Base-by-base conservation (phyloP, 1,140 invertebrate genomes). In the Plodia interpunctella region DNA sequence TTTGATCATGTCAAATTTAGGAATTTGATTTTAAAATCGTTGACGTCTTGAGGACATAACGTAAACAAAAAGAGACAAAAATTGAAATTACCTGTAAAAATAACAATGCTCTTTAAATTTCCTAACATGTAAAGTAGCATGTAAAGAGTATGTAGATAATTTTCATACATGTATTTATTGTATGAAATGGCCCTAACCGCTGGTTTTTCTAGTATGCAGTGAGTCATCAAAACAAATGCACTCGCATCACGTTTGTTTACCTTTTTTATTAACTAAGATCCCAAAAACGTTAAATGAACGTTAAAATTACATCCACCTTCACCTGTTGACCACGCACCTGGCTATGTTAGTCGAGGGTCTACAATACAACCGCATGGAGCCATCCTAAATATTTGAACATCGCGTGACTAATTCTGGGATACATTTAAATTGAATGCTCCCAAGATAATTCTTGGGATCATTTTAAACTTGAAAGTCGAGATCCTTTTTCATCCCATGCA, bases 291-390 rank as follows among this genome's bases (percentile, higher is more conserved):
- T 49, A 49, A 57, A 53, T 50, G 25, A 15, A 28, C 18, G 49
- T 64, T 57, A 49, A 35, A 44, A 25, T 25, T 53, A 62, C 65
- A 62, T 76, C 62, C 80, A 86, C 83, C 83, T 76, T 61, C 80
- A 86, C 83, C 83, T 86, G 80, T 83, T 78, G 76, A 79, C 65
- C 49, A 17, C 58, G 69, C 82, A 86, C 83, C 83, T 83, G 80
- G 76, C 57, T 59, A 59, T 57, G 55, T 56, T 66, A 74, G 70
- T 61, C 52, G 32, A 57, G 68, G 64, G 67, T 66, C 13, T 44
- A n/a, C 38, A 44, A 21, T 10, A 9, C 28, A 62, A 9, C 63
- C 57, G 50, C 60, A 66, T 57, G 38, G 15, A 57, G 55, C 58
- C 63, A 60, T 72, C 64, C 17, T 49, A 82, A 82, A 82, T 80